A percentile compares a stretch with the other conserved stretches of the same genome.
Conservation (phyloP, 1,140 invertebrate genomes). For the Schlechtendalia chinensis region DNA sequence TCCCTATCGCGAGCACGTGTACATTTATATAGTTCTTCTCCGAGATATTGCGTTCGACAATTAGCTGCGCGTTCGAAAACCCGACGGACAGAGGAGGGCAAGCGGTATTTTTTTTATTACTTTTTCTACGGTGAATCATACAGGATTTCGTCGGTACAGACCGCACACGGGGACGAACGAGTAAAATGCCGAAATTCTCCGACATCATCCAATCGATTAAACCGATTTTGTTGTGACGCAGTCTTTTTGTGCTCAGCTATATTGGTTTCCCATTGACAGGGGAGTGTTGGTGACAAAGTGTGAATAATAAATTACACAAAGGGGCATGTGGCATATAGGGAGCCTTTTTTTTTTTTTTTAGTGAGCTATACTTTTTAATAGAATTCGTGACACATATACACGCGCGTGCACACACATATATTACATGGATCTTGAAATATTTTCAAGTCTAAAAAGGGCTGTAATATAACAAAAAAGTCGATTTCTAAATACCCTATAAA, state of each 20-base stretch:
- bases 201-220: neutral
- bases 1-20: too few species aligned
- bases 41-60: neutral
- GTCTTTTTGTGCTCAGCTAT: neutral
- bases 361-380: neutral
- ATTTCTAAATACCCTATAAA: too few species aligned
- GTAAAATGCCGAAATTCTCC: neutral
- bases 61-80: neutral
- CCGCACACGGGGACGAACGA: neutral
- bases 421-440: too few species aligned
- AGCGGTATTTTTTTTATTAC: neutral
- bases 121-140: neutral
- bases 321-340: neutral
- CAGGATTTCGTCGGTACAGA: neutral
- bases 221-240: neutral
- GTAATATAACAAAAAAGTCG: too few species aligned
- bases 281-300: neutral
- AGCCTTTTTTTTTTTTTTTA: neutral
- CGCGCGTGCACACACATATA: too few species aligned
- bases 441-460: too few species aligned
- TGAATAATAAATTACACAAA: constrained; percentile 11
- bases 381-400: too few species aligned
- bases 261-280: neutral
- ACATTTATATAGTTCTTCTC: too few species aligned
- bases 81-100: neutral